Percentiles rank a stretch among this genome's conserved stretches.
Conservation (phyloP, 2,113 vertebrate genomes). For the Dicentrarchus labrax region DNA sequence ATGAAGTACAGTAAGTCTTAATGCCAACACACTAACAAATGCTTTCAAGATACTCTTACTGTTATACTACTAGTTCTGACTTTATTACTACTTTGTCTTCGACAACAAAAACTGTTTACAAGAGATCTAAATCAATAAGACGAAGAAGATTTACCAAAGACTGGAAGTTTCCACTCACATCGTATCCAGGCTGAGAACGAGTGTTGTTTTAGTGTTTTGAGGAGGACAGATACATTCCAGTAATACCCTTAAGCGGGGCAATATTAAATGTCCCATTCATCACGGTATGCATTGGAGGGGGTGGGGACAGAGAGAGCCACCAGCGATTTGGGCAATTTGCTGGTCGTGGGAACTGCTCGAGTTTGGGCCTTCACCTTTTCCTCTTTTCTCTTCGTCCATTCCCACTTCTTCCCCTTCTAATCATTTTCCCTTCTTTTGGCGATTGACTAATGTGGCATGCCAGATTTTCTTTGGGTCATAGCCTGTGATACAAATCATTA, state of each 20-base stretch:
- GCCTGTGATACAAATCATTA: slow-evolving; percentile 69
- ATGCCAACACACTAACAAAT: neutral
- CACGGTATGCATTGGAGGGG: slow-evolving; percentile 59
- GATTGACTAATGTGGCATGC: slow-evolving; percentile 48
- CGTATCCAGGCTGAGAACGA: slow-evolving; percentile 13
- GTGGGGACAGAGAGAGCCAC: slow-evolving; percentile 67
- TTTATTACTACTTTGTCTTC: neutral
- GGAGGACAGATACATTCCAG: slow-evolving; percentile 66
- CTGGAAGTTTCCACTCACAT: neutral
- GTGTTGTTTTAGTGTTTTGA: slow-evolving; percentile 40
- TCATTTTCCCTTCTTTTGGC: slow-evolving; percentile 36
- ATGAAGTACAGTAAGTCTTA: no score
- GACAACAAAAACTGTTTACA: neutral
- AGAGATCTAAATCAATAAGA: neutral
- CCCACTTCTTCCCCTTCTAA: slow-evolving; percentile 40
- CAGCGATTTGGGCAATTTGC: slow-evolving; percentile 66
- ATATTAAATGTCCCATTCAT: slow-evolving; percentile 86
- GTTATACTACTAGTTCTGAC: neutral
- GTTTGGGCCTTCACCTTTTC: slow-evolving; percentile 50
- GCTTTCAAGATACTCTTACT: no score
- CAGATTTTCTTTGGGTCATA: slow-evolving; percentile 69
- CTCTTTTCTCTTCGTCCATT: slow-evolving; percentile 48
- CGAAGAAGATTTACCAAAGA: neutral
- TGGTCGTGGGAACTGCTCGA: slow-evolving; percentile 75
- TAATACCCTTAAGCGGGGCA: slow-evolving; percentile 73